These are phyloP conservation scores for Ammodytes marinus DNA, from an alignment of 2,113 vertebrate genomes.

Conservation along the genomic window DNA sequence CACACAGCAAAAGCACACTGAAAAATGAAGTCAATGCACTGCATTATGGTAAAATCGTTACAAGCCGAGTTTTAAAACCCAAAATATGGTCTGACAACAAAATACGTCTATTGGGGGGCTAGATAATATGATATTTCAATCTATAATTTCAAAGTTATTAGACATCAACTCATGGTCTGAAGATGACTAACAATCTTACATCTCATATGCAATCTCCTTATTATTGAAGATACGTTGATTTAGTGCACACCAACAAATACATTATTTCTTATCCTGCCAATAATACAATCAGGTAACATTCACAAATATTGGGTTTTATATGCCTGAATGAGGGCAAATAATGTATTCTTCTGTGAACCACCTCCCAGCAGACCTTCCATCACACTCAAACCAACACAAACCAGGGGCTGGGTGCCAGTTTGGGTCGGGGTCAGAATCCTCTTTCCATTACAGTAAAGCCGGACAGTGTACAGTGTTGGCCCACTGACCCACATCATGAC, in stretches of 20 bases:
- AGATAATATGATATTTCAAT: too few species aligned
- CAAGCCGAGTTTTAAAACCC: too few species aligned
- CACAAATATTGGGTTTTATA: not conserved
- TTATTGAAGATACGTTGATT: not conserved
- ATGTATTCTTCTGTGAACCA: not conserved
- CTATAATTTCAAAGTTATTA: not conserved
- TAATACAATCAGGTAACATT: not conserved
- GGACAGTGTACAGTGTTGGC: slow-evolving; percentile 17
- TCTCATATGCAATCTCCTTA: not conserved
- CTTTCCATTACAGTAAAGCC: not conserved
- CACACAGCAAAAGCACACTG: not conserved
- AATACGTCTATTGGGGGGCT: too few species aligned
- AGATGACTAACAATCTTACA: not conserved
- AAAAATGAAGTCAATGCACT: too few species aligned
- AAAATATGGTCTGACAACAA: too few species aligned
- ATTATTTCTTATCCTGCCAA: not conserved
- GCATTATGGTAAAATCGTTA: not conserved
- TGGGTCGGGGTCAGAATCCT: too few species aligned
- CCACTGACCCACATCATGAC: slow-evolving; percentile 24
- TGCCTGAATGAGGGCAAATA: not conserved
- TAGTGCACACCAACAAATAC: not conserved
- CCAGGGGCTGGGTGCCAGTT: not conserved
- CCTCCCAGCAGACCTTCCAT: not conserved
- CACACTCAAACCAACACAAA: not conserved
- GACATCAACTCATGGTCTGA: not conserved